Evolutionary conservation across 2,888 invertebrate species (phyloP), one percentile per base, ranked within the genome.

Genomic region (Hemicrepidius hirtus): DNA sequence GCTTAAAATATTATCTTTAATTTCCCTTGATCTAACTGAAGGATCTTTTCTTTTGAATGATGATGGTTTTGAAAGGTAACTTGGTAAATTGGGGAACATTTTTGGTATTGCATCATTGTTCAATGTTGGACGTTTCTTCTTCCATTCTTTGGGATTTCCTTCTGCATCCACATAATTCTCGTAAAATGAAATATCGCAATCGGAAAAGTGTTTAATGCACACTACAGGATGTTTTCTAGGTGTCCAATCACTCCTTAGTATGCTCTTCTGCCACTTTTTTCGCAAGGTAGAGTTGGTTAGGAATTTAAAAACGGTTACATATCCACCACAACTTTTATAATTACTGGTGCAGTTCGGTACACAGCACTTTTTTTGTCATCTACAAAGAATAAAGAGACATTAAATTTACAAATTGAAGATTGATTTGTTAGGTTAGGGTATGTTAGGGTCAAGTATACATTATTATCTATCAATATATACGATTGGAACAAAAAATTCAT

Each of bases 311-410:
- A 44, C 41, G 3, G 41, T 44, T 3, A 44, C 41, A 44, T 44
- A 44, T 1, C 12, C 41, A 13, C 1, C 41, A 13, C 3, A 44
- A 44, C 41, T 44, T 13, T 44, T 44, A 13, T 44, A 44, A 16
- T 44, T 44, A 44, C 41, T 44, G 6, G 41, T 44, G 41, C 41
- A 44, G 1, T 13, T 44, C 1, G 41, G 41, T 44, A 44, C 41
- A n/a, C 41, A 44, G 13, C 41, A 44, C 24, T 16, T 44, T 44
- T 40, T 44, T 44, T 13, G 13, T 13, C 41, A 44, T 44, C 41
- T 44, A 16, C 13, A 44, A 44, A 44, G 5, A 24, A 24, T 24
- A 24, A 24, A 24, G n/a, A n/a, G n/a, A n/a, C n/a, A 24, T 24
- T 24, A 5, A 24, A 24, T 24, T 24, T 3, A 24, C 24, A 24